Evolutionary conservation across 2,797 vertebrate genomes (phyloP), one percentile per base, ranked within the genome.

Genomic region (Lepilemur septentrionalis): DNA sequence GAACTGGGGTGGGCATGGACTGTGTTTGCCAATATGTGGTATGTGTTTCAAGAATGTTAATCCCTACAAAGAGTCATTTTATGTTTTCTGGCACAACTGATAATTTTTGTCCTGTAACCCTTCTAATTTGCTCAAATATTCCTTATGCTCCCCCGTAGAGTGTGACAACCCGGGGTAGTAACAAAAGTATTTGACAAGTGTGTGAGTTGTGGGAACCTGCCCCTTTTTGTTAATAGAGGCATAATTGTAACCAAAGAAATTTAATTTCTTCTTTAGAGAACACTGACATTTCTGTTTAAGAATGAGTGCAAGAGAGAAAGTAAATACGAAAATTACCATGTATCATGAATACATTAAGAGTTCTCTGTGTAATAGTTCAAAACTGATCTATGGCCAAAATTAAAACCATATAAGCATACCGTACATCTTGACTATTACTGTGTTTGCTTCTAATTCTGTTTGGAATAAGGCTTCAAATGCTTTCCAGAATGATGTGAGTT

Each of bases 391-490:
- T 98, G 88, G 94, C 97, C 98, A 97, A 97, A 97, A 98, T 98
- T 98, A 98, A 98, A 98, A 97, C 95, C 98, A 97, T 95, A 69
- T 93, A 80, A 95, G 89, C 84, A 97, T 93, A 98, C 94, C 96
- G 90, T 97, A 98, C 98, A 94, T 89, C 80, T 97, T 85, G 98
- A 89, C 96, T 97, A 69, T 87, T 97, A 93, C 89, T 97, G 69
- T 97, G 89, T 97, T 97, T 96, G 93, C 94, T 93, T 97, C 90
- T 91, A 85, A 95, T 93, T 97, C 79, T 98, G 97, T 97, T 96
- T 97, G 96, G 80, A 97, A 92, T 94, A 97, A 97, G 78, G 67
- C 84, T 96, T 97, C 91, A 95, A 91, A 89, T 97, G 91, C 94
- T 97, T 97, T 97, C 86, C 95, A 96, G 94, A 97, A 84, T 93